Conservation (phyloP, 2,113 vertebrate species). For the Brevimyrus niger region DNA sequence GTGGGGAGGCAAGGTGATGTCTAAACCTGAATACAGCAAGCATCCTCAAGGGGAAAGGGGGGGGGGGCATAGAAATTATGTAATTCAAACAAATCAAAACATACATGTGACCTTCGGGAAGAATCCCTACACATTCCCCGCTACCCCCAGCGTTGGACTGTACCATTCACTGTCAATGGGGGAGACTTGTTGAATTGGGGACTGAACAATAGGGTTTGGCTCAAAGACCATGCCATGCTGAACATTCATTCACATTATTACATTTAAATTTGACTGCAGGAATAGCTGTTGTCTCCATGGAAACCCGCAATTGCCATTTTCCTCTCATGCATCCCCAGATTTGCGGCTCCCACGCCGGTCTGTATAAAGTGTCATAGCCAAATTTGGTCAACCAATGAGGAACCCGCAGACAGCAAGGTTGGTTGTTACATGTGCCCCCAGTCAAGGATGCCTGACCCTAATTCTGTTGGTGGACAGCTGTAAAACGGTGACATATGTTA, state of each 20-base stretch:
- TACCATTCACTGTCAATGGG: background rate
- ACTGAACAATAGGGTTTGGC: background rate
- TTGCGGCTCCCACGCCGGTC: background rate
- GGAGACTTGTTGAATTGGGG: background rate
- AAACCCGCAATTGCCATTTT: background rate
- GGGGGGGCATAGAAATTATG: background rate
- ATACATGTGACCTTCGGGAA: background rate
- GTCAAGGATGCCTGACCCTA: background rate
- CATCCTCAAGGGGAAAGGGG: background rate
- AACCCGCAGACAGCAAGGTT: background rate
- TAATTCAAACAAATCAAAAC: background rate
- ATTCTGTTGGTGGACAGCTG: background rate
- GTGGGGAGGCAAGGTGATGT: background rate
- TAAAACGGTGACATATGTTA: background rate
- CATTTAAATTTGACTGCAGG: background rate
- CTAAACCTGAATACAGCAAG: background rate
- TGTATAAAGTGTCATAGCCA: background rate
- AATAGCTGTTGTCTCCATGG: conserved; percentile 5
- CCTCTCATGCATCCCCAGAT: background rate
- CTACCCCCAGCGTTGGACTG: background rate
- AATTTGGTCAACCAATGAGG: background rate
- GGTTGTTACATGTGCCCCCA: background rate
- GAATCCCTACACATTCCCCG: background rate
- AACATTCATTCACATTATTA: conserved; percentile 6
- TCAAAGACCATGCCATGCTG: background rate